phyloP scores from a whole-genome alignment of 2,797 vertebrate genomes.

The Natrix natrix region DNA sequence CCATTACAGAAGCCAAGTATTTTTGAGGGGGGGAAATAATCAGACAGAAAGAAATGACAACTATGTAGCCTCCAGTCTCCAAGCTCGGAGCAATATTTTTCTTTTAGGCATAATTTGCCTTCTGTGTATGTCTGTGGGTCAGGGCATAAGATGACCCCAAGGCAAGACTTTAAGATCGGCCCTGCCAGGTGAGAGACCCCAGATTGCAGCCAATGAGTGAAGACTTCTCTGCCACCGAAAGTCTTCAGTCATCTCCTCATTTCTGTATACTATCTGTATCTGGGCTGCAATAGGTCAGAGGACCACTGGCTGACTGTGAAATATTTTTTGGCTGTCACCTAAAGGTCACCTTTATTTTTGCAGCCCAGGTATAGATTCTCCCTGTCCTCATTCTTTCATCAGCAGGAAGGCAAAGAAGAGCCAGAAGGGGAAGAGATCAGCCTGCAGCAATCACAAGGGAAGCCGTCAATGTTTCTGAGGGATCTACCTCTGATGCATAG shows the following conservation, averaged over 20 bases:
- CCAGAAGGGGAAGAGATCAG: background rate
- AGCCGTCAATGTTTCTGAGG: background rate
- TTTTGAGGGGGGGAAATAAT: conserved; percentile 4
- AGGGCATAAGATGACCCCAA: background rate
- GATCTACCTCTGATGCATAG: background rate
- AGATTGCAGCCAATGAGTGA: background rate
- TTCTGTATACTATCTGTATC: background rate
- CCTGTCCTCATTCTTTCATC: background rate
- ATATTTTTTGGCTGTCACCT: background rate
- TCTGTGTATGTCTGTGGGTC: background rate
- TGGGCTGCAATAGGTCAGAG: background rate
- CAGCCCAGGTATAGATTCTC: background rate
- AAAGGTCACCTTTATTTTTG: background rate
- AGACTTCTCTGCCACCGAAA: background rate
- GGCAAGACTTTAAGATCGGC: background rate
- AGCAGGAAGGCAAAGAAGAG: background rate
- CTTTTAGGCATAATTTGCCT: background rate
- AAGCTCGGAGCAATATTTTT: background rate
- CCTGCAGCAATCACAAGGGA: background rate
- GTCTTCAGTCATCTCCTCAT: background rate
- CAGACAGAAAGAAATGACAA: conserved; percentile 46
- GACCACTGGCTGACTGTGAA: background rate
- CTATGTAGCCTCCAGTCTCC: background rate
- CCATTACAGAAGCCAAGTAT: conserved; percentile 44
- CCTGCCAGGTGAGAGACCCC: background rate